Evolutionary conservation across 2,888 invertebrate genomes (phyloP), one percentile per base, ranked within the genome.

Genomic region (Junonia oenone): DNA sequence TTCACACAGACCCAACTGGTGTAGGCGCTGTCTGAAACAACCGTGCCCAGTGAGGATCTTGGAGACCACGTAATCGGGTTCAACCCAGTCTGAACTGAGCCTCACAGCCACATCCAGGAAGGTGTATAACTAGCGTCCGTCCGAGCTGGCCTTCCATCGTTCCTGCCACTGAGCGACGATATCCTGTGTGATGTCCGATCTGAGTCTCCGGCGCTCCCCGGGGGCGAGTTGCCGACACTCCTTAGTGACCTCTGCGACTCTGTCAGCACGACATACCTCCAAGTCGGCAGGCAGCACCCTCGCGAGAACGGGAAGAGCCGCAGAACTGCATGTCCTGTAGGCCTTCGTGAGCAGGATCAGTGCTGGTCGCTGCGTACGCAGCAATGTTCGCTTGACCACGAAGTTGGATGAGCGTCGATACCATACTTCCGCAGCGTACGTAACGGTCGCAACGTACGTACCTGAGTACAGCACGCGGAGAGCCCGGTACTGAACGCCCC

Each of bases 401-500:
- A 49, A 49, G 1, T 48, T 4, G 2, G 49, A 27, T 5, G 31
- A 19, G 17, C 63, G 52, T 2, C n/a, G 15, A 13, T 45, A 50
- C 63, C 56, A 63, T 1, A 31, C 45, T n/a, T 52, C 62, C 5
- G 63, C 64, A 43, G 59, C 68, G 38, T 60, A 68, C 17, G 62
- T 57, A 1, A 66, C 0, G 1, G 45, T 55, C 0, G 62, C 59
- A n/a, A 61, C 63, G 17, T 54, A 64, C 8, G 66, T 69, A 3
- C 59, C 71, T 0, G 11, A 51, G 40, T 63, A 66, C 0, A 69
- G 17, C 0, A 64, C 9, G 13, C 58, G 35, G 0, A 70, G 63
- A 1, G 61, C 64, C 47, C 27, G 37, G 17, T 64, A 70, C 2
- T 62, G 17, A 0, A 68, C 17, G 0, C 71, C 69, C 65, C 68